Evolutionary conservation across 2,888 invertebrate genomes (phyloP), one percentile per base, ranked within the genome.

Genomic region (Acrobasis repandana): DNA sequence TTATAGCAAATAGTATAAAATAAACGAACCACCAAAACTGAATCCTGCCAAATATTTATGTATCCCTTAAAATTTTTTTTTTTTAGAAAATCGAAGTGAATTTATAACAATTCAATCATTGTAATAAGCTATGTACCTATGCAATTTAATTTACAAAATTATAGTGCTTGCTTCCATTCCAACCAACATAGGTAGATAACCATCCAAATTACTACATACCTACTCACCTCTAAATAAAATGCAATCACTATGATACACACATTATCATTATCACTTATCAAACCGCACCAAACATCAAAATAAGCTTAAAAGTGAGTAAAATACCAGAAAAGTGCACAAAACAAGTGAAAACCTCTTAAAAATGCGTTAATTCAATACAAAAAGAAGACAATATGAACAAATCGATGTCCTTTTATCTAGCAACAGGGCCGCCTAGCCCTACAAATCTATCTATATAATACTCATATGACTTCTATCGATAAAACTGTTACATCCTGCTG

Each of bases 391-490:
- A 72, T 64, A 74, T 71, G 66, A 73, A 74, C 75, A 68, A 85
- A 88, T 89, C 90, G 84, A 90, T 89, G 86, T 75, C 68, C 73
- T 69, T 79, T 72, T 77, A 69, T 75, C 73, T 86, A 84, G 88
- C 82, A 86, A 87, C 85, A 87, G 88, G 88, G 87, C 88, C 80
- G 85, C 81, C 83, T 79, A 87, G 74, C 76, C 67, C 67, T 75
- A 75, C 69, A 65, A 66, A 67, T 67, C 61, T 67, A 67, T 73
- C 76, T 63, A 70, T 76, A 77, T 67, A 66, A 76, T 70, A 73
- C 65, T 73, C 72, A 28, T 62, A 66, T 67, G 66, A 66, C 71
- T 79, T 79, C 8, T 68, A 63, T 65, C 65, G 68, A 67, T 67
- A 69, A 71, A 76, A 75, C 63, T 67, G 58, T 64, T 63, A 75